Base-by-base conservation (phyloP, 2,888 invertebrate species). In the Drosophila ochracea region DNA sequence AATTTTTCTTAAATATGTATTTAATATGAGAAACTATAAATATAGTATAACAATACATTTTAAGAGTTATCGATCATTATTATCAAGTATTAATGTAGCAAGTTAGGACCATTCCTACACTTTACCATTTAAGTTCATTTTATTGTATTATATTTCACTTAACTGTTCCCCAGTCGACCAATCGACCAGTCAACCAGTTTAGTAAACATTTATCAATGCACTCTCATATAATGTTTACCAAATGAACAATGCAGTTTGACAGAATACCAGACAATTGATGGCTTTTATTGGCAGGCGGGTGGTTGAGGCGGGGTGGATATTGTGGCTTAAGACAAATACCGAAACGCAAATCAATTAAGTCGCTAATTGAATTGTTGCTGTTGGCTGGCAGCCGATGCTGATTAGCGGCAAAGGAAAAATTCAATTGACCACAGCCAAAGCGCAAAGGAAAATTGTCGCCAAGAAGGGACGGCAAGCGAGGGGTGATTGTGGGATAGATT, bases 331-430 rank as follows among this genome's bases (percentile, higher is more conserved):
- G 71, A 75, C 71, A 75, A 76, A 79, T 57, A 73, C 60, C 70
- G 41, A 58, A 84, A 75, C 59, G 83, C 78, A 83, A 85, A 85
- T 83, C 85, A 83, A 83, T 83, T 83, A 85, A 73, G 64, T 64
- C 73, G 62, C 78, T 85, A 85, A 83, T 83, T 73, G 77, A 85
- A 78, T 83, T 85, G 75, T 74, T 80, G 66, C 57, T 67, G 55
- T 52, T 67, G 41, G 35, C 58, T 39, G 68, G 39, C 49, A 49
- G 64, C 41, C 54, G 54, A 62, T 61, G 68, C 68, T 81, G 84
- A 82, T 82, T 83, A 83, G 69, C 62, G 82, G 69, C 69, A 78
- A 76, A 83, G 76, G 68, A 58, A 73, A 82, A 82, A 82, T 82
- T 78, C 71, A 74, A 73, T 81, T 82, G 71, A 71, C 65, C 78